Evolutionary conservation across 1,140 invertebrate genomes (phyloP), one percentile per base, ranked within the genome.

Genomic region (Hycleus phaleratus): DNA sequence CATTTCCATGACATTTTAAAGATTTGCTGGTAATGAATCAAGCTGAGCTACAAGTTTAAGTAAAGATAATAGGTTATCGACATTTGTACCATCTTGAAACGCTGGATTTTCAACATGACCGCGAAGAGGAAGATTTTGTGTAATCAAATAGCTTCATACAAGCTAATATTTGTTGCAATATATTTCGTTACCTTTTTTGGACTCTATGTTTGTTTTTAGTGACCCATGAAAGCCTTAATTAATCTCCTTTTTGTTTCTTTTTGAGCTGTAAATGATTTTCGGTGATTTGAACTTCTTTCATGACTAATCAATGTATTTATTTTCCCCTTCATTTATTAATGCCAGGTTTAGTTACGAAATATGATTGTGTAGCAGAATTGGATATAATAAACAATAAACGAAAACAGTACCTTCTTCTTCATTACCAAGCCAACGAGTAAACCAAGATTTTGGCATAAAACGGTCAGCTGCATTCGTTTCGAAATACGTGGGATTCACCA

Each of bases 401-500:
- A 32, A 4, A 32, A 32, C 26, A 49, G 38, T 38, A 38, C 38
- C 26, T 49, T 49, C 48, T 26, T 47, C 46, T 47, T 47, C 46
- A 47, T 47, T 47, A 47, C 46, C 46, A 3, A 47, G 10, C 25
- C 46, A 12, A 12, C 25, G 26, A 47, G 46, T 12, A 47, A 47
- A 47, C 46, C 46, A 47, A 44, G 42, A 44, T 44, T 44, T 44
- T 44, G 42, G 42, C 25, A 47, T 47, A 12, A 47, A 5, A 5
- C 18, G 46, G 46, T 10, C 25, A 32, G 18, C 46, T 24, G 46
- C 12, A 12, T 26, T 47, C 46, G 12, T 47, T 47, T 47, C 18
- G 46, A 47, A 47, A 47, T 47, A 7, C 25, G 46, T 12, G 25
- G 46, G 12, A 47, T 47, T 7, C 10, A 47, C 46, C 10, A 63